Percentiles rank a stretch among this genome's conserved stretches.
Evolutionary conservation across 2,113 vertebrate species (phyloP).

Genomic region (Pampusana beccarii): DNA sequence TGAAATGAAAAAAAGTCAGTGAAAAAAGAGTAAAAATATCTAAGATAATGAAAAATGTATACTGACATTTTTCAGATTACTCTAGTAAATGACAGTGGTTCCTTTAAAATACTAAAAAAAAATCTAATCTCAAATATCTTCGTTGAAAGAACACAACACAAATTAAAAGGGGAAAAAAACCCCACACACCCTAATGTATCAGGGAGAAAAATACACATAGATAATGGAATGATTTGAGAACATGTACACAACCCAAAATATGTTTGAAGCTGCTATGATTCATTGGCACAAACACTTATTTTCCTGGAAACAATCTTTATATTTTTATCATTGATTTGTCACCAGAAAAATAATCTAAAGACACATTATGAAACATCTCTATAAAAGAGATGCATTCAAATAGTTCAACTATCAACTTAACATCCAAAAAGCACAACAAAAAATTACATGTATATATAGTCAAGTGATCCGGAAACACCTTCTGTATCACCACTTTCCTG

Average conservation of each 20-base stretch:
- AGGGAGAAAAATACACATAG: not conserved
- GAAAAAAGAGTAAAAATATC: not conserved
- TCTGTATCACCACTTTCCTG: accelerated
- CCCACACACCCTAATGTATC: not conserved
- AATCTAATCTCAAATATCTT: not conserved
- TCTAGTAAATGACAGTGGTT: not conserved
- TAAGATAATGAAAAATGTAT: not conserved
- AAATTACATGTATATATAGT: not conserved
- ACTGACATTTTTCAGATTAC: not conserved
- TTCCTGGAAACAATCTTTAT: not conserved
- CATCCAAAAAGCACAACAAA: not conserved
- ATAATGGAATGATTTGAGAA: not conserved
- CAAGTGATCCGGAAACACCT: not conserved
- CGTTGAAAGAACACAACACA: not conserved
- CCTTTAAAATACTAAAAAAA: not conserved
- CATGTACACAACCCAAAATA: not conserved
- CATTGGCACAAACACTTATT: not conserved
- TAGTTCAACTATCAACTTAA: not conserved
- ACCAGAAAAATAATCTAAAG: not conserved
- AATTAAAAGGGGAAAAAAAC: not conserved
- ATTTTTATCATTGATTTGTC: not conserved
- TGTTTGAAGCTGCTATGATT: not conserved
- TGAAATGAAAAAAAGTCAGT: not conserved
- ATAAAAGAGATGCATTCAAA: not conserved
- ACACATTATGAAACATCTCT: not conserved